These are phyloP conservation scores for Anoplophora glabripennis DNA, from an alignment of 1,140 invertebrate genomes.

Conservation along the genomic window DNA sequence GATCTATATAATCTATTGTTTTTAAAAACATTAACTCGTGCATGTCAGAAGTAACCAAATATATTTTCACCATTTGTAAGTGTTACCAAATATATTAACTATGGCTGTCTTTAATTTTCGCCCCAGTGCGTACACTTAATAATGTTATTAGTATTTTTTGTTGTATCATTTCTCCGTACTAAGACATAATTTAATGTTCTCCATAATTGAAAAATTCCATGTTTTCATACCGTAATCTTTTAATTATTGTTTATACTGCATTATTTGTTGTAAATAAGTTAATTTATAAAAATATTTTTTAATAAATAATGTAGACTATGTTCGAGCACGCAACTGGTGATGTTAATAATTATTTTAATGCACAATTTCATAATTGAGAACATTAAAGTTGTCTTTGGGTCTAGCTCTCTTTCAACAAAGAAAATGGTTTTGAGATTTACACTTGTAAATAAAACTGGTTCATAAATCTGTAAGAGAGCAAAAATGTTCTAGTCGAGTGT, in stretches of 20 bases:
- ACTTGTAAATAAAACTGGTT: conserved; percentile 21
- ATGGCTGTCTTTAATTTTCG: conserved; percentile 39
- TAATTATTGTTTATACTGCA: conserved; percentile 1
- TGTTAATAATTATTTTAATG: too few species aligned
- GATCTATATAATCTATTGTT: conserved; percentile 20
- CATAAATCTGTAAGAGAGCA: conserved; percentile 31
- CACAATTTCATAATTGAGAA: neutral
- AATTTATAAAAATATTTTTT: too few species aligned
- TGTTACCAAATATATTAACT: conserved; percentile 47
- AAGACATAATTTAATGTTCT: conserved; percentile 25
- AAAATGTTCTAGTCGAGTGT: conserved; percentile 47
- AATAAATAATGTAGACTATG: too few species aligned
- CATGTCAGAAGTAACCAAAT: conserved; percentile 37
- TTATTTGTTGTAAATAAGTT: too few species aligned
- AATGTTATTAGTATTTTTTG: conserved; percentile 15
- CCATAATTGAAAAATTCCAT: neutral
- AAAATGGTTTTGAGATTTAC: conserved; percentile 12
- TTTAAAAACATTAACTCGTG: conserved; percentile 26
- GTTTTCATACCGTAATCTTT: conserved; percentile 4
- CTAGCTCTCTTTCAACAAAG: conserved; percentile 6
- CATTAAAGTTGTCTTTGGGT: conserved; percentile 3
- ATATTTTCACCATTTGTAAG: conserved; percentile 43
- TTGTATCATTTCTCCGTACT: conserved; percentile 11
- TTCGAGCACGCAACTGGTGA: neutral
- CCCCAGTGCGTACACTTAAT: conserved; percentile 29